Percentiles rank a stretch among this genome's conserved stretches.
Conservation (phyloP, 1,140 invertebrate genomes). For the Atta colombica region DNA sequence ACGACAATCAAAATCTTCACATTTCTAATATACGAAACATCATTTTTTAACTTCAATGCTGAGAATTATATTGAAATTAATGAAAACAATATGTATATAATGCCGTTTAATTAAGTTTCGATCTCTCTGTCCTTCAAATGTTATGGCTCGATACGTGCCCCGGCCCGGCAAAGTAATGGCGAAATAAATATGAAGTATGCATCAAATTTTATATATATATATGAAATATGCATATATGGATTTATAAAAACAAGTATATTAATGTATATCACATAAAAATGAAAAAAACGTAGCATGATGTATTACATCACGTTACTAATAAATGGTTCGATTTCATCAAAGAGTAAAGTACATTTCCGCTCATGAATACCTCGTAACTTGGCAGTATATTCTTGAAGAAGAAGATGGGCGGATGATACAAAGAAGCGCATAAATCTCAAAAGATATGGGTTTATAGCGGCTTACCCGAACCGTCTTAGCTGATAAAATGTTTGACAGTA, state of each 20-base stretch:
- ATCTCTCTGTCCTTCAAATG: slow-evolving; percentile 5
- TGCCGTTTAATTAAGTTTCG: not conserved
- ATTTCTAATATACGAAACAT: not conserved
- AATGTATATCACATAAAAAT: not conserved
- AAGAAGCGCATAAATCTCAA: slow-evolving; percentile 3
- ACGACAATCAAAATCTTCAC: not conserved
- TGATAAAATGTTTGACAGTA: slow-evolving; percentile 75
- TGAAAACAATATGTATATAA: not conserved
- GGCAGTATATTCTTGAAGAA: not conserved
- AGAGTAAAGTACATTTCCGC: slow-evolving; percentile 14
- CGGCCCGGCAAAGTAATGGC: not conserved
- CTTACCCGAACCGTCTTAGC: slow-evolving; percentile 32
- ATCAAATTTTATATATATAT: too few species aligned
- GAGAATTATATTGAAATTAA: not conserved
- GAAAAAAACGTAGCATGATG: not conserved
- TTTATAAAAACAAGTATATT: not conserved
- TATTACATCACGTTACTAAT: not conserved
- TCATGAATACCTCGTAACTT: slow-evolving; percentile 12
- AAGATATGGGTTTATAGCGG: slow-evolving; percentile 60
- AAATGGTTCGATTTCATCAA: not conserved
- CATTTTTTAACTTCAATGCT: not conserved
- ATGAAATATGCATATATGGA: not conserved
- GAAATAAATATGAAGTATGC: not conserved
- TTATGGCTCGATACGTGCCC: not conserved
- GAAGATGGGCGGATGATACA: not conserved